These are phyloP conservation scores for Centropus bengalensis DNA, from an alignment of 2,113 vertebrate genomes.

Conservation along the genomic window DNA sequence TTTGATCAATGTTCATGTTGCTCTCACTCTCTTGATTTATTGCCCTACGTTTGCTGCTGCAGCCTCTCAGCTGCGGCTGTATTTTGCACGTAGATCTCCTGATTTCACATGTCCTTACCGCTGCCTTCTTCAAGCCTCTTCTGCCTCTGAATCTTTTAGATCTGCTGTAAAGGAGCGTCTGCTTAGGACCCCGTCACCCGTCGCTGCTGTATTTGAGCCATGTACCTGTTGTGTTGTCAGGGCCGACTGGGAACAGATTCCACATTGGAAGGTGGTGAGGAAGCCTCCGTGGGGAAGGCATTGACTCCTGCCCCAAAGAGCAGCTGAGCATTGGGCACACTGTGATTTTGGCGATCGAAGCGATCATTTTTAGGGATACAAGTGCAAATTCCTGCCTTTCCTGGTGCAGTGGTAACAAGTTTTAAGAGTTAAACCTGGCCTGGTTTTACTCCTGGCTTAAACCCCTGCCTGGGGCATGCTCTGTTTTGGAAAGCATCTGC, in stretches of 20 bases:
- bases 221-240: rapidly evolving
- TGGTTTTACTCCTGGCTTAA: too few relatives aligned
- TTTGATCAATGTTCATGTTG: constrained; percentile 25
- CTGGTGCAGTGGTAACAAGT: not conserved
- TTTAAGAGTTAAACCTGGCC: not conserved
- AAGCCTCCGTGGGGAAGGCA: not conserved
- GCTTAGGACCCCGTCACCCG: not conserved
- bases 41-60: constrained; percentile 34
- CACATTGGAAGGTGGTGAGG: not conserved
- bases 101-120: not conserved
- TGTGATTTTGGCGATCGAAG: not conserved
- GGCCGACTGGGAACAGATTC: not conserved
- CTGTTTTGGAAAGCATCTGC: not conserved
- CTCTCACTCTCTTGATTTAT: constrained; percentile 5
- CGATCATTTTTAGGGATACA: too few relatives aligned
- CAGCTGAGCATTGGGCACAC: not conserved
- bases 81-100: constrained; percentile 1
- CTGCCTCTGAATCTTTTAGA: not conserved
- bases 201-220: not conserved
- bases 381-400: not conserved
- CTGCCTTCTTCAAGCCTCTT: not conserved
- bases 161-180: not conserved
- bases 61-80: not conserved
- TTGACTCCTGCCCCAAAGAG: not conserved
- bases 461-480: not conserved